Evolutionary conservation across 2,888 invertebrate species (phyloP).

Genomic region (Coelinius sp.): DNA sequence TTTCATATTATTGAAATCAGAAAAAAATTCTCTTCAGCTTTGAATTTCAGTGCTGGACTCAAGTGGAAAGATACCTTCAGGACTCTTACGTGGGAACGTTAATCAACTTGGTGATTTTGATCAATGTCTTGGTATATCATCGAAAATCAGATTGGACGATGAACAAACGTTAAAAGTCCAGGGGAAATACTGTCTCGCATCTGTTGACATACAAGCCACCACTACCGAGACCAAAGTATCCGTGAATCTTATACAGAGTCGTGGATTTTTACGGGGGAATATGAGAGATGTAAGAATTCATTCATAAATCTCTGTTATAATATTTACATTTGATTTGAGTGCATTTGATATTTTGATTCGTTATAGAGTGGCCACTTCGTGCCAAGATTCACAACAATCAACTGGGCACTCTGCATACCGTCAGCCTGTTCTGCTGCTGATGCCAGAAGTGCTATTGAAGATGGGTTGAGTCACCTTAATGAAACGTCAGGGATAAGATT

Average conservation of each 20-base stretch:
- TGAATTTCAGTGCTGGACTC: conserved; percentile 79
- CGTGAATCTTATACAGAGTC: conserved; percentile 77
- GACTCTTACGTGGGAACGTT: conserved; percentile 79
- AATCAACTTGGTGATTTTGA: conserved; percentile 82
- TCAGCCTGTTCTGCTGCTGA: conserved; percentile 76
- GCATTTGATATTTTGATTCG: background rate
- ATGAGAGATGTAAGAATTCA: conserved; percentile 75
- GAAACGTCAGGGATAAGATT: conserved; percentile 75
- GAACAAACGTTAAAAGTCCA: conserved; percentile 75
- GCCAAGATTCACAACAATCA: conserved; percentile 79
- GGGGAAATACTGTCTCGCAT: conserved; percentile 80
- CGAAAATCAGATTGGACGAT: conserved; percentile 76
- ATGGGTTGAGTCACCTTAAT: conserved; percentile 75
- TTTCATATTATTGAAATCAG: background rate
- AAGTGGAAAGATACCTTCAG: conserved; percentile 80
- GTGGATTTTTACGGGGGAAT: conserved; percentile 76
- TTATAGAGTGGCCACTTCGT: conserved; percentile 81
- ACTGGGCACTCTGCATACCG: conserved; percentile 82
- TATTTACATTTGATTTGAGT: background rate
- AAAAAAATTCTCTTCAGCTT: conserved; percentile 48
- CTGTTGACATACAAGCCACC: conserved; percentile 76
- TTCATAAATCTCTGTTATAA: background rate
- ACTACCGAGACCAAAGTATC: conserved; percentile 76
- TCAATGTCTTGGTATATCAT: conserved; percentile 75
- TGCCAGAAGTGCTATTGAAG: conserved; percentile 74